Evolutionary conservation across 2,113 vertebrate genomes (phyloP), one percentile per base, ranked within the genome.

Genomic region (Amazona vittata): DNA sequence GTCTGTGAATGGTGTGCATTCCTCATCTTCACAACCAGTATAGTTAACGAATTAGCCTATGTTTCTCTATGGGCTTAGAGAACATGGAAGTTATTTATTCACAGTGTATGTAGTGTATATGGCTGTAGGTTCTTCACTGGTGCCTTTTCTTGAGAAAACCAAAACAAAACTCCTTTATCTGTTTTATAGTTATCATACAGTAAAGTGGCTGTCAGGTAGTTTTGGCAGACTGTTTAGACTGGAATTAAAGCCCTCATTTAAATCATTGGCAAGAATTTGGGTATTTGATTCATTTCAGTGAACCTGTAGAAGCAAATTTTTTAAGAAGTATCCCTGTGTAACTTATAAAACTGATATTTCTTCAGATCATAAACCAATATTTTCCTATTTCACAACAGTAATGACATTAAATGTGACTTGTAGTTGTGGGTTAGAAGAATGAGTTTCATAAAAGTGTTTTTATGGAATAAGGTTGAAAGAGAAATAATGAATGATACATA

Each of bases 401-500:
- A 78, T 68, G 71, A 64, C 11, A 50, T 68, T 93, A 81, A 88
- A 70, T 59, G 18, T 64, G 64, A 81, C 76, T 86, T 94, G 47
- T 50, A 60, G 52, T 67, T 50, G 39, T 78, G 26, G 17, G 15
- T 84, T 53, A 81, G 90, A 94, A 78, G 73, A 64, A 94, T 95
- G 85, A 73, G 47, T 92, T 89, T 95, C 90, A 90, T 93, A 89
- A 91, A 89, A 82, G 20, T 14, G 33, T 29, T 90, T 83, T 83
- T 96, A 70, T 86, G 73, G 93, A 90, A 83, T 68, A 53, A 65
- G 33, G 31, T 87, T 81, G 88, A 93, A 92, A 63, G 25, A 68
- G 73, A 80, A 89, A 39, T 80, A 85, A 78, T 79, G 49, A 88
- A 49, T 78, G 19, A 78, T 90, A 78, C 60, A n/a, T 81, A 83